Conservation (phyloP, 2,888 invertebrate species). For the Nysson spinosus region DNA sequence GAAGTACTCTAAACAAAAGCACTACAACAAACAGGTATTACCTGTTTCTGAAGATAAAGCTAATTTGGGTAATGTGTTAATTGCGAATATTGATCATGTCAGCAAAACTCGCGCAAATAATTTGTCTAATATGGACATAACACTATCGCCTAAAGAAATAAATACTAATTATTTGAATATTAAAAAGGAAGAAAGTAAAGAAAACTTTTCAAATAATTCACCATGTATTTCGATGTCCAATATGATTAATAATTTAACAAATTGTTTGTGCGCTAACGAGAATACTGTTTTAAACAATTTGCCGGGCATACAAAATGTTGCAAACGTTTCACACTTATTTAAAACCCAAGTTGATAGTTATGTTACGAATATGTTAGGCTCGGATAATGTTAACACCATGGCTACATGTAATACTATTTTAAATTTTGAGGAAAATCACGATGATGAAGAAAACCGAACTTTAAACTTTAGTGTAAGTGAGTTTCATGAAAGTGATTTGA, state of each 20-base stretch:
- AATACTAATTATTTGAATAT: background rate
- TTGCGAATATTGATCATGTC: background rate
- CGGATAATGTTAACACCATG: background rate
- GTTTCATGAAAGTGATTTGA: constrained; percentile 6
- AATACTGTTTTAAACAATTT: background rate
- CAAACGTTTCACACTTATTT: background rate
- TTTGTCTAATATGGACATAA: background rate
- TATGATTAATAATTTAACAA: background rate
- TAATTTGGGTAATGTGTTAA: background rate
- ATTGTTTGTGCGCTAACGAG: background rate
- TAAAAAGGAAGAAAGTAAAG: background rate
- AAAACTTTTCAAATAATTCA: background rate
- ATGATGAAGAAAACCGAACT: background rate
- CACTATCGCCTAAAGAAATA: background rate
- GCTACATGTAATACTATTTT: constrained; percentile 5
- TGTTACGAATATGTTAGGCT: too few species aligned
- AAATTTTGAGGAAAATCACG: background rate
- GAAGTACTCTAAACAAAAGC: background rate
- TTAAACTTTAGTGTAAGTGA: background rate
- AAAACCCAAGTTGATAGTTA: too few species aligned
- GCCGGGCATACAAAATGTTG: background rate
- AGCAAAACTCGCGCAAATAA: background rate
- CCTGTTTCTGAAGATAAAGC: background rate
- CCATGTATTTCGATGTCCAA: background rate
- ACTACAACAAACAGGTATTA: background rate